phyloP scores from a whole-genome alignment of 2,888 invertebrate genomes.

The Chaitophorus viminalis region DNA sequence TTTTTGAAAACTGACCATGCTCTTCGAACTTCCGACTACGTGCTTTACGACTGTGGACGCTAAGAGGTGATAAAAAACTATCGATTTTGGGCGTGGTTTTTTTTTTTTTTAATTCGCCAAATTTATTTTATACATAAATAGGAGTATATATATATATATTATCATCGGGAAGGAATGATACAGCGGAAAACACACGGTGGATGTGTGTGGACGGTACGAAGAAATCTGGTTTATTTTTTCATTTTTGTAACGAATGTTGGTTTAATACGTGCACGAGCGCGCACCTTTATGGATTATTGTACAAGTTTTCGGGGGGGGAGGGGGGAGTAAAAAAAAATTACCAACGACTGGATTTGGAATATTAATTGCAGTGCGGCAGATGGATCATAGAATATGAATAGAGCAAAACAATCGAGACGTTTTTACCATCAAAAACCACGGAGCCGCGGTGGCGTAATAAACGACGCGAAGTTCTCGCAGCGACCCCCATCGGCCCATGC shows the following conservation, averaged over 20 bases:
- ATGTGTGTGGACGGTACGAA: neutral
- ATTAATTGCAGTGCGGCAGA: too few relatives aligned
- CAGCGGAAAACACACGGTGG: too few relatives aligned
- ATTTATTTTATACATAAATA: neutral
- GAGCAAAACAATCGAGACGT: neutral
- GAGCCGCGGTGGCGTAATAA: conserved; percentile 1
- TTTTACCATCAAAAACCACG: neutral
- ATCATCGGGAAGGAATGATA: too few relatives aligned
- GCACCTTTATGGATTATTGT: too few relatives aligned
- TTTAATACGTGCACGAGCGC: neutral
- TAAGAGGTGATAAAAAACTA: neutral
- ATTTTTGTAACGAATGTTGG: neutral
- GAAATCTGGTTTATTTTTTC: neutral
- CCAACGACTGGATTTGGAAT: neutral
- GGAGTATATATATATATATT: neutral
- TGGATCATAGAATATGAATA: neutral
- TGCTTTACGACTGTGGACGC: too few relatives aligned
- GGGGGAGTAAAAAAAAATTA: too few relatives aligned
- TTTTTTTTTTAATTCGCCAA: neutral
- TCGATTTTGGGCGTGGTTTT: neutral
- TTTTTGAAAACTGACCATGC: neutral
- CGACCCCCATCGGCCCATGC: neutral
- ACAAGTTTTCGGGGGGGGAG: too few relatives aligned
- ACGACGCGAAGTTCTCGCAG: conserved; percentile 8
- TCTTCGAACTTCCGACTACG: neutral